A percentile compares a stretch with the other conserved stretches of the same genome.
Evolutionary conservation across 1,140 invertebrate species (phyloP).

Genomic region (Ephestia elutella): DNA sequence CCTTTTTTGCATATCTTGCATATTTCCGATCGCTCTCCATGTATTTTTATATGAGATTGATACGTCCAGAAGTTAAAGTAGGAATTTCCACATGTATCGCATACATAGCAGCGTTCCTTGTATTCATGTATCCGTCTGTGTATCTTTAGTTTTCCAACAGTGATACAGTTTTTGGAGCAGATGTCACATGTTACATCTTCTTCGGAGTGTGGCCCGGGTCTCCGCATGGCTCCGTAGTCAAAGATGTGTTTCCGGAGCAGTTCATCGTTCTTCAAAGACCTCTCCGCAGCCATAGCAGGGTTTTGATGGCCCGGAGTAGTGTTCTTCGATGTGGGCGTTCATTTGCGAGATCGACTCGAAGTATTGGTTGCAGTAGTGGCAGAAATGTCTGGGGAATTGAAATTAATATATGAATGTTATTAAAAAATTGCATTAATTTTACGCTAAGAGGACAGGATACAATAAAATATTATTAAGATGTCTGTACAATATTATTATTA

Average conservation of each 20-base stretch:
- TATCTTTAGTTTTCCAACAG: not conserved
- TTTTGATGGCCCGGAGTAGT: not conserved
- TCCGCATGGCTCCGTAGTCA: not conserved
- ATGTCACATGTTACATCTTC: not conserved
- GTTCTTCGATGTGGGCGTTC: not conserved
- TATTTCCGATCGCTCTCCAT: not conserved
- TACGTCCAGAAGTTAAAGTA: not conserved
- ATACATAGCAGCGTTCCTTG: not conserved
- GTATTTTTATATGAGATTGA: not conserved
- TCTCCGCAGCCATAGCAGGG: not conserved
- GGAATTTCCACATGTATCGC: conserved; percentile 1
- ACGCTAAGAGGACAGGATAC: too few species aligned
- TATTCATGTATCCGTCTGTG: not conserved
- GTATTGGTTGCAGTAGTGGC: conserved; percentile 3
- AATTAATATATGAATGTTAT: not conserved
- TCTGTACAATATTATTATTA: too few species aligned
- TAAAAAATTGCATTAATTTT: too few species aligned
- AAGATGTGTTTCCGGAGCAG: not conserved
- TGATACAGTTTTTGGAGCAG: not conserved
- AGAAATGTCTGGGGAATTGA: not conserved
- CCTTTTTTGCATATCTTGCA: conserved; percentile 6
- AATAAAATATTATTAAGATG: too few species aligned
- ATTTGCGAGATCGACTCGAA: not conserved
- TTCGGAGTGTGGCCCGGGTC: not conserved
- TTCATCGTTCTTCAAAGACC: not conserved